Evolutionary conservation across 2,113 vertebrate genomes (phyloP).

Genomic region (Ploceus nigricollis): DNA sequence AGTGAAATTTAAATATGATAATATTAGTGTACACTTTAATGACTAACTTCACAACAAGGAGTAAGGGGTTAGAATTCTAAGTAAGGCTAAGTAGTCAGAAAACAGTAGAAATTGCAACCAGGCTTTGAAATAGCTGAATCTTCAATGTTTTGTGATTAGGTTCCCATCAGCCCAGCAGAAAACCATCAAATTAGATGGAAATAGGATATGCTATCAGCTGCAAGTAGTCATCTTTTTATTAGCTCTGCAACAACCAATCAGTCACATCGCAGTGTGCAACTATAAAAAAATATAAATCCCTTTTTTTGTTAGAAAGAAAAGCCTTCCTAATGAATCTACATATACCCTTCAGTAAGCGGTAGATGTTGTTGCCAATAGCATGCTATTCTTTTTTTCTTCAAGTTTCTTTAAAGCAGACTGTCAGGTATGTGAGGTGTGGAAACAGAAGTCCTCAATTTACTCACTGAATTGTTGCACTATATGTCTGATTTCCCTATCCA

Average conservation of each 20-base stretch:
- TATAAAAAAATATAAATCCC: conserved; percentile 33
- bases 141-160: conserved; percentile 67
- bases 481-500: not conserved
- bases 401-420: not conserved
- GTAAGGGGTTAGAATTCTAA: not conserved
- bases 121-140: conserved; percentile 60
- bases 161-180: conserved; percentile 66
- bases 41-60: not conserved
- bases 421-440: not conserved
- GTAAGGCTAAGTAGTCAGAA: conserved; percentile 48
- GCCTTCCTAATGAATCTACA: conserved; percentile 15
- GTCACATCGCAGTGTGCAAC: conserved; percentile 39
- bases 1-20: not conserved
- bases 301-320: not conserved
- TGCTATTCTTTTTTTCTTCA: not conserved
- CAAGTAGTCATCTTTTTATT: conserved; percentile 69
- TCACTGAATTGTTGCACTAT: not conserved
- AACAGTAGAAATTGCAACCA: conserved; percentile 64
- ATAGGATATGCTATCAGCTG: conserved; percentile 56
- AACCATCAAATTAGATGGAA: conserved; percentile 70
- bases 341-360: not conserved
- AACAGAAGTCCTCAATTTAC: conserved; percentile 9
- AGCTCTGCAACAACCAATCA: conserved; percentile 66
- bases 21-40: not conserved
- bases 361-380: not conserved